Evolutionary conservation across 2,113 vertebrate genomes (phyloP).

Genomic region (Condylura cristata): DNA sequence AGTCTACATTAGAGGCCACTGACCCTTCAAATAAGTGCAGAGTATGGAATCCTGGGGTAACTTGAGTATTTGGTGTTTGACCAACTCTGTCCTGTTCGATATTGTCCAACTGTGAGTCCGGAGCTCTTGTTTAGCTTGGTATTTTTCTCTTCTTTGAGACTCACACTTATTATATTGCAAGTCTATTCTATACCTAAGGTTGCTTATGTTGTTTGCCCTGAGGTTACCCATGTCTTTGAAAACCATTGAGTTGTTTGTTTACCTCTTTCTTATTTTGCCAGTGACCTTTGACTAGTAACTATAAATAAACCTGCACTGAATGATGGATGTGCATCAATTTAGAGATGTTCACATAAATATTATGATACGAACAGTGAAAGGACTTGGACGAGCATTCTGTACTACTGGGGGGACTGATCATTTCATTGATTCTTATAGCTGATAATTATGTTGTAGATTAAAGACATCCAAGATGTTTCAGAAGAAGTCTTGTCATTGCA

Average conservation of each 20-base stretch:
- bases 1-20: neutral
- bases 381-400: neutral
- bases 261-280: conserved; percentile 18
- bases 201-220: neutral
- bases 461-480: conserved; percentile 28
- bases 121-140: neutral
- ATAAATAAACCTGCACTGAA: neutral
- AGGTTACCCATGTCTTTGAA: conserved; percentile 7
- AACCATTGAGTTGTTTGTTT: conserved; percentile 13
- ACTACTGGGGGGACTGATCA: neutral
- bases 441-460: neutral
- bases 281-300: neutral
- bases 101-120: neutral
- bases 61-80: neutral
- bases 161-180: neutral
- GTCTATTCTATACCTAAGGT: neutral
- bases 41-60: neutral
- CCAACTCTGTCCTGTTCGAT: neutral
- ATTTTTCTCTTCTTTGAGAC: conserved; percentile 22
- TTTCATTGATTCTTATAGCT: neutral
- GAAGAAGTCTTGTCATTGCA: conserved; percentile 42
- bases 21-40: neutral
- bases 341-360: neutral
- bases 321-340: conserved; percentile 2
- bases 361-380: neutral